These are phyloP conservation scores for Orussus abietinus DNA, from an alignment of 1,140 invertebrate genomes.

Conservation along the genomic window DNA sequence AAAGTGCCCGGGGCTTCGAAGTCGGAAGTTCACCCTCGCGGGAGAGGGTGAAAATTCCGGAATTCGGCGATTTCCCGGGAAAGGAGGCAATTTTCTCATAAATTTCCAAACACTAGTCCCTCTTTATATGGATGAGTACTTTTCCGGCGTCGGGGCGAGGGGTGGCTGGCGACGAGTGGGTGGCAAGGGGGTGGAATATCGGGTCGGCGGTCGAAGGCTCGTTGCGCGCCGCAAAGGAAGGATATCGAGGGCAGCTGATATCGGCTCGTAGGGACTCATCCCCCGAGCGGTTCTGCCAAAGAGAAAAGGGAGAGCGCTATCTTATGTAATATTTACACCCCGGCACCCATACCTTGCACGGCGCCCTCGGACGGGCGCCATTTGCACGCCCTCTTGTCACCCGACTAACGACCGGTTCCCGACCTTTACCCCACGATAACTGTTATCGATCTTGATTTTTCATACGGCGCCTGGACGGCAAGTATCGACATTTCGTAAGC, in stretches of 20 bases:
- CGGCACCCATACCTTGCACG: too few species aligned
- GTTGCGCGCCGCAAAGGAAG: conserved; percentile 3
- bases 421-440: conserved; percentile 26
- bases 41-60: too few species aligned
- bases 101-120: too few species aligned
- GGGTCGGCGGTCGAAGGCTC: background rate
- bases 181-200: background rate
- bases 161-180: background rate
- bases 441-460: conserved; percentile 26
- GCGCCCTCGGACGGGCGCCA: too few species aligned
- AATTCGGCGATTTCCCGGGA: too few species aligned
- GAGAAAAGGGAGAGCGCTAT: conserved; percentile 37
- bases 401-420: conserved; percentile 17
- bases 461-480: too few species aligned
- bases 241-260: conserved; percentile 39
- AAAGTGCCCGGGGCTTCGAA: too few species aligned
- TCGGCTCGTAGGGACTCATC: conserved; percentile 36
- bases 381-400: background rate
- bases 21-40: too few species aligned
- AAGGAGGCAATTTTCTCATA: too few species aligned
- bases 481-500: too few species aligned
- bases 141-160: background rate
- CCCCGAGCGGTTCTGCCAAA: conserved; percentile 23
- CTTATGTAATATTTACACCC: conserved; percentile 45
- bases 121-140: conserved; percentile 1